Evolutionary conservation across 2,888 invertebrate genomes (phyloP), one percentile per base, ranked within the genome.

Genomic region (Yponomeuta sedellus): DNA sequence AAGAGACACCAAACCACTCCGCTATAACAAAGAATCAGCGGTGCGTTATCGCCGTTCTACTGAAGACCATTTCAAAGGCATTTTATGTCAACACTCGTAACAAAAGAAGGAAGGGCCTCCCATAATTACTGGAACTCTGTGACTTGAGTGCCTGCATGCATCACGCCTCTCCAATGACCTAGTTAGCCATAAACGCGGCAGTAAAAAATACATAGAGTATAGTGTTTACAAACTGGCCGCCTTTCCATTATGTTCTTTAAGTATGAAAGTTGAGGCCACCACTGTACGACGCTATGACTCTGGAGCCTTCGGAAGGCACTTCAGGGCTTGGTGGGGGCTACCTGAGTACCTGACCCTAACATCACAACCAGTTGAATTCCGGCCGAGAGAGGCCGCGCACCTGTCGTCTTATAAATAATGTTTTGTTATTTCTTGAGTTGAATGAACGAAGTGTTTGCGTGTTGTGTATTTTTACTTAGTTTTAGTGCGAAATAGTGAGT

Each of bases 331-430:
- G 85, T 71, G 83, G 83, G 83, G 85, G 74, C 73, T 64, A 28
- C 16, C 28, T 39, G 57, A 34, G n/a, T n/a, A n/a, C 73, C 74
- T 72, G 71, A 70, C 71, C 72, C 70, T 67, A 70, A 66, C 34
- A 34, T 34, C 34, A 70, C 73, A 76, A 83, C 83, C 85, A 89
- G 89, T 89, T 78, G 79, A 72, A 68, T 72, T 72, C 74, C 77
- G 75, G 74, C 74, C 75, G 80, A 71, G 69, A 52, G 44, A 12
- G 73, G 73, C 72, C 72, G 64, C 74, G 71, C 76, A 76, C 80
- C 70, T 73, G 74, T 72, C 73, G 69, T 25, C 56, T 11, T 58
- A n/a, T 8, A 58, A 58, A 10, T 57, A 19, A 19, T 22, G 20
- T 22, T 58, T 58, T 58, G 19, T 58, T 58, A 22, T 58, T 22